These are phyloP conservation scores for Hirtodrosophila trivittata DNA, from an alignment of 2,888 invertebrate genomes.

Conservation along the genomic window DNA sequence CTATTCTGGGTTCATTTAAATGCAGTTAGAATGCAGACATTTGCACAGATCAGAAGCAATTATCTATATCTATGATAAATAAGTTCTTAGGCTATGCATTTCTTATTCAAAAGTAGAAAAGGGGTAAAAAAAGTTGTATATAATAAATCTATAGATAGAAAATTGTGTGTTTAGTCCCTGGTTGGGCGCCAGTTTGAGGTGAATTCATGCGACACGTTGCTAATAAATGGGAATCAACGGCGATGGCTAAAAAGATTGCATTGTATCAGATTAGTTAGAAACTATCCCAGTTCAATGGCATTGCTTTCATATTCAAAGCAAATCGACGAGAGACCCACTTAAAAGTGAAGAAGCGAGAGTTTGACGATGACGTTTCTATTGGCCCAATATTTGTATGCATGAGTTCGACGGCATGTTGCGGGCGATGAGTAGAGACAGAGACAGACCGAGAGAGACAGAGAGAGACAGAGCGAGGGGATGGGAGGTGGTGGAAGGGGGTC, in stretches of 20 bases:
- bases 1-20: not conserved
- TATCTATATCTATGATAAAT: no score
- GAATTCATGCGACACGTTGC: no score
- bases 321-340: slow-evolving; percentile 44
- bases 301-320: slow-evolving; percentile 58
- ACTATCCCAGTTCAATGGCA: slow-evolving; percentile 31
- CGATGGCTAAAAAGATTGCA: not conserved
- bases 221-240: no score
- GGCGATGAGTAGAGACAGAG: not conserved
- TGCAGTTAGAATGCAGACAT: not conserved
- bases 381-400: slow-evolving; percentile 20
- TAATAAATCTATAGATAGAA: no score
- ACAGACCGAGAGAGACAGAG: not conserved
- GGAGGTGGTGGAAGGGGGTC: slow-evolving; percentile 3
- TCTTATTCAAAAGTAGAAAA: no score
- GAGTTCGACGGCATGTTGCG: not conserved
- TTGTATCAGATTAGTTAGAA: not conserved
- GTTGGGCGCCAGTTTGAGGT: no score
- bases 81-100: no score
- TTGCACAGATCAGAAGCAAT: not conserved
- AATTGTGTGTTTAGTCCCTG: no score
- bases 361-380: slow-evolving; percentile 55
- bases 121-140: no score
- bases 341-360: slow-evolving; percentile 70
- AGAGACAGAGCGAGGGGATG: not conserved